These are phyloP conservation scores for Amblyjoppa fuscipennis DNA, from an alignment of 2,888 invertebrate species.

Conservation along the genomic window DNA sequence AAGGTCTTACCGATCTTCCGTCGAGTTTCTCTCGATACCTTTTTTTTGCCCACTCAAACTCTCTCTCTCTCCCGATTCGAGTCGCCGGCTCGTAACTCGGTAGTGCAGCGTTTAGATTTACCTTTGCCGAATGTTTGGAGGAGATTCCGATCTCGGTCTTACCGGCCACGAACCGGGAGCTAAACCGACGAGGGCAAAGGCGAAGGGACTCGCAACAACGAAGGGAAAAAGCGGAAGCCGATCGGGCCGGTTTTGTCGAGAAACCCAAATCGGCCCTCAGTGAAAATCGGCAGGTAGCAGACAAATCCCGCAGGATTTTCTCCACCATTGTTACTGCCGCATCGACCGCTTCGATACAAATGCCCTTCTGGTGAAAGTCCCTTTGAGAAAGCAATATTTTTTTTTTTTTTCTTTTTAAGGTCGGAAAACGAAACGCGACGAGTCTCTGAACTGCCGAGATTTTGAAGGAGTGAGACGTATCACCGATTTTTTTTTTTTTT, in stretches of 20 bases:
- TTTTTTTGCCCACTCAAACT: constrained; percentile 17
- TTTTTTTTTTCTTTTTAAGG: constrained; percentile 18
- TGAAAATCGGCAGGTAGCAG: constrained; percentile 82
- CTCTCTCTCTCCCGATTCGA: background rate
- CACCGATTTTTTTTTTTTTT: constrained; percentile 24
- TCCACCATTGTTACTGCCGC: constrained; percentile 20
- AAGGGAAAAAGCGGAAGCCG: constrained; percentile 34
- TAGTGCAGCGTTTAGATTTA: constrained; percentile 8
- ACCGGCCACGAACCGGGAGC: background rate
- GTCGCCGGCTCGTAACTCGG: constrained; percentile 33
- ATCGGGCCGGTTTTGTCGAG: constrained; percentile 48
- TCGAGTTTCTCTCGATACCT: background rate
- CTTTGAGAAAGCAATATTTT: background rate
- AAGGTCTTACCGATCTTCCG: constrained; percentile 51
- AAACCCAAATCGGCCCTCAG: constrained; percentile 72
- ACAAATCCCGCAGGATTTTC: constrained; percentile 64
- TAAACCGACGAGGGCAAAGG: constrained; percentile 18
- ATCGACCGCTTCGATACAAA: constrained; percentile 57
- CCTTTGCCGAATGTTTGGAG: constrained; percentile 59
- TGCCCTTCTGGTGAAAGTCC: background rate
- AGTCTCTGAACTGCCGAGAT: background rate
- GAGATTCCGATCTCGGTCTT: constrained; percentile 58
- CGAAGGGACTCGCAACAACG: constrained; percentile 15
- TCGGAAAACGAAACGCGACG: background rate
- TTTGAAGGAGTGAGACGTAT: constrained; percentile 24